Conservation (phyloP, 2,888 invertebrate genomes). For the Cheilosia impressa region DNA sequence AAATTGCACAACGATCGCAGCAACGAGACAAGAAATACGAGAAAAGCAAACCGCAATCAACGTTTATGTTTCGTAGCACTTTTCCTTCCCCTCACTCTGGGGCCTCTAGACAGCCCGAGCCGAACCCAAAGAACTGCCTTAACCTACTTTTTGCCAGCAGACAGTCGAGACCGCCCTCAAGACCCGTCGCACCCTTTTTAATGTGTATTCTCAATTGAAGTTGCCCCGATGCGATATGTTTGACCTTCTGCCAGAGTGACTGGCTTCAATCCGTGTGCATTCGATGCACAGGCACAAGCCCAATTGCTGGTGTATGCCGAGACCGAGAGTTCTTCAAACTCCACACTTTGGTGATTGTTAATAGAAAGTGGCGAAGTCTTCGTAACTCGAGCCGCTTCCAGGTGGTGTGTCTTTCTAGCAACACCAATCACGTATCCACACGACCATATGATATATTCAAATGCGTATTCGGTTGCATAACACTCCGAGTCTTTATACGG, state of each 20-base stretch:
- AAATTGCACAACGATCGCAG: slow-evolving; percentile 55
- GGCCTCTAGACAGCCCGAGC: slow-evolving; percentile 6
- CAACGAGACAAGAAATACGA: slow-evolving; percentile 25
- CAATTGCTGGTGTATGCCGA: not conserved
- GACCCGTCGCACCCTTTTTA: slow-evolving; percentile 68
- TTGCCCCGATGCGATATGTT: slow-evolving; percentile 39
- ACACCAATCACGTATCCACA: slow-evolving; percentile 14
- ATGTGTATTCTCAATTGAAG: slow-evolving; percentile 11
- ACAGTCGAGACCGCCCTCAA: slow-evolving; percentile 67
- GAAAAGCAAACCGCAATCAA: slow-evolving; percentile 39
- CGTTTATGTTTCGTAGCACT: slow-evolving; percentile 32
- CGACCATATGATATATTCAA: slow-evolving; percentile 42
- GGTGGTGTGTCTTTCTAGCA: slow-evolving; percentile 46
- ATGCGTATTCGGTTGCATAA: slow-evolving; percentile 67
- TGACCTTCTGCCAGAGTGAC: slow-evolving; percentile 68
- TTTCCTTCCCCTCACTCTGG: slow-evolving; percentile 36
- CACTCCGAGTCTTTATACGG: slow-evolving; percentile 15
- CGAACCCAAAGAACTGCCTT: slow-evolving; percentile 77
- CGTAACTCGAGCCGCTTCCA: slow-evolving; percentile 50
- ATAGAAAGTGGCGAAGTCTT: slow-evolving; percentile 51
- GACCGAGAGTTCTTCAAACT: slow-evolving; percentile 35
- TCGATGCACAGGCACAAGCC: too few species aligned
- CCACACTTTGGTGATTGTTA: not conserved
- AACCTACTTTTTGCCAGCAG: slow-evolving; percentile 76
- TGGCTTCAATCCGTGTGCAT: slow-evolving; percentile 23